phyloP scores from a whole-genome alignment of 1,140 invertebrate species.

The Aricia agestis region DNA sequence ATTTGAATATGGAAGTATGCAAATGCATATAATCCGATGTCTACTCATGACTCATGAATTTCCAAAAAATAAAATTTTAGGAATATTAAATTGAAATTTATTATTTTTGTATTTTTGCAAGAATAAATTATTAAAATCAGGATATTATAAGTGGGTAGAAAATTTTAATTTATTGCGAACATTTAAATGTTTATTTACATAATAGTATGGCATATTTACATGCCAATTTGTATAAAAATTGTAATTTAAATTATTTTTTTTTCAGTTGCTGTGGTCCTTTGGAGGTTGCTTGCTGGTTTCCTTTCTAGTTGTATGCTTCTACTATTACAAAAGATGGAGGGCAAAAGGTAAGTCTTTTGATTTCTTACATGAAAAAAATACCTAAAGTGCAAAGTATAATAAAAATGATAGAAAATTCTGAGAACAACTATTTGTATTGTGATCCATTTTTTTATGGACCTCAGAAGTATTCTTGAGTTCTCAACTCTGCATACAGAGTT shows the following conservation, averaged over 20 bases:
- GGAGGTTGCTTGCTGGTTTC: slow-evolving; percentile 64
- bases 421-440: too few species aligned
- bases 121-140: not conserved
- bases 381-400: too few species aligned
- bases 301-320: slow-evolving; percentile 59
- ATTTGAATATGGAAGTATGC: too few species aligned
- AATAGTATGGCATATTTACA: too few species aligned
- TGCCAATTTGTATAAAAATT: not conserved
- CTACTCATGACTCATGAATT: too few species aligned
- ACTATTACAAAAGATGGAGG: slow-evolving; percentile 68
- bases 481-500: too few species aligned
- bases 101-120: not conserved
- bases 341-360: slow-evolving; percentile 54
- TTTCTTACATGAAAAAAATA: too few species aligned
- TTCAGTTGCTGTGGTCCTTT: slow-evolving; percentile 71
- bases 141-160: not conserved
- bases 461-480: too few species aligned
- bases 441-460: not conserved
- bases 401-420: too few species aligned
- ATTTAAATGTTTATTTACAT: not conserved
- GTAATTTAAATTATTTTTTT: slow-evolving; percentile 24
- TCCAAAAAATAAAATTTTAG: too few species aligned
- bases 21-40: too few species aligned
- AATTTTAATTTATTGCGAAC: not conserved
- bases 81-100: too few species aligned